phyloP scores from a whole-genome alignment of 2,888 invertebrate genomes.

The Troglohyphantes excavatus region DNA sequence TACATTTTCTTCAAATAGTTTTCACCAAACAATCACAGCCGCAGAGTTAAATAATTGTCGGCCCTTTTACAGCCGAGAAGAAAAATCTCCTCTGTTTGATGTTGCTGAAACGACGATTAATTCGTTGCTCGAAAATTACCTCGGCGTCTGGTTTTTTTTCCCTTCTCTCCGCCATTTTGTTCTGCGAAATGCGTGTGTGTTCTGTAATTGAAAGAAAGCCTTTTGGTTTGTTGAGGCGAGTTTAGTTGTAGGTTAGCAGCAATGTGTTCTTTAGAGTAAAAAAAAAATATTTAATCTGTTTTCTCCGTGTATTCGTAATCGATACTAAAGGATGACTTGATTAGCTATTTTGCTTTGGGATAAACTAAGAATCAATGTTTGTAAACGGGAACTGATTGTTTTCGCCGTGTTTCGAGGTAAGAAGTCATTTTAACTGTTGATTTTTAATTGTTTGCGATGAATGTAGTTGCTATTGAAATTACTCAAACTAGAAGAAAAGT shows the following conservation, averaged over 20 bases:
- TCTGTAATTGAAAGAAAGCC: neutral
- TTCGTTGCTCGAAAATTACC: conserved; percentile 14
- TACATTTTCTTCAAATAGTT: conserved; percentile 6
- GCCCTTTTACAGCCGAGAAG: neutral
- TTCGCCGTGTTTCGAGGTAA: neutral
- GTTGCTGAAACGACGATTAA: conserved; percentile 29
- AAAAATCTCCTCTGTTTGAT: conserved; percentile 24
- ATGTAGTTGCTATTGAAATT: too few relatives aligned
- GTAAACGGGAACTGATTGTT: neutral
- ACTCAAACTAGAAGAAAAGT: too few relatives aligned
- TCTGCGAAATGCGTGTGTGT: neutral
- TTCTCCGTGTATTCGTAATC: neutral
- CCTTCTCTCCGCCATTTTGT: conserved; percentile 7
- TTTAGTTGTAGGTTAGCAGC: neutral
- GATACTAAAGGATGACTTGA: neutral
- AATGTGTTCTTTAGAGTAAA: neutral
- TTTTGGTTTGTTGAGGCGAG: neutral
- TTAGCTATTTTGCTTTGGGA: neutral
- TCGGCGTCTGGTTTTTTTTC: neutral
- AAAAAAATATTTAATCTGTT: conserved; percentile 1
- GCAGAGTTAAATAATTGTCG: conserved; percentile 17
- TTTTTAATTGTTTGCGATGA: too few relatives aligned
- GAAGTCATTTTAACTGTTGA: too few relatives aligned
- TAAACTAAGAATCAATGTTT: neutral
- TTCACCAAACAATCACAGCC: conserved; percentile 1